A percentile compares a stretch with the other conserved stretches of the same genome.
Conservation (phyloP, 1,140 invertebrate genomes). For the Sminthurides bifidus region DNA sequence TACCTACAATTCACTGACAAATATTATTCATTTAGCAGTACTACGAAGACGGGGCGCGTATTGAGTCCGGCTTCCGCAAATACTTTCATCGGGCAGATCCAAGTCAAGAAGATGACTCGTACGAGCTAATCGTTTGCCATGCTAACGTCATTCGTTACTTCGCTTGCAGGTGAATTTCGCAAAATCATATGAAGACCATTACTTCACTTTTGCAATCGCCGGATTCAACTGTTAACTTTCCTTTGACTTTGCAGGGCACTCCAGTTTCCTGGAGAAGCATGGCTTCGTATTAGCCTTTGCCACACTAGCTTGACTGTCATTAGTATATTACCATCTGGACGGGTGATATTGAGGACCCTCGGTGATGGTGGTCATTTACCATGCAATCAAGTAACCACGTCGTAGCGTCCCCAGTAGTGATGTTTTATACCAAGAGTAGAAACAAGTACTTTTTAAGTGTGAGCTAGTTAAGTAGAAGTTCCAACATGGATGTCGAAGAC, state of each 20-base stretch:
- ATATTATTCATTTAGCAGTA: too few species aligned
- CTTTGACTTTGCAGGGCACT: slow-evolving; percentile 59
- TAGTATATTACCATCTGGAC: slow-evolving; percentile 68
- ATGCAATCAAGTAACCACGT: slow-evolving; percentile 51
- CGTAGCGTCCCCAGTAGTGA: too few species aligned
- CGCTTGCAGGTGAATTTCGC: slow-evolving; percentile 66
- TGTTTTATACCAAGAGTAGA: too few species aligned
- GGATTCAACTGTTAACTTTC: slow-evolving; percentile 18
- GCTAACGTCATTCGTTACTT: slow-evolving; percentile 98
- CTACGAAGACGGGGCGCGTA: slow-evolving; percentile 81
- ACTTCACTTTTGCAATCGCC: not conserved
- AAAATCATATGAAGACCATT: not conserved
- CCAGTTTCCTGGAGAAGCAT: slow-evolving; percentile 94
- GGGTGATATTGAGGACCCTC: slow-evolving; percentile 62
- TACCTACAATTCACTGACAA: too few species aligned
- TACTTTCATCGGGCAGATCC: slow-evolving; percentile 83
- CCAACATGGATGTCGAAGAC: too few species aligned
- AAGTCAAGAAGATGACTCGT: slow-evolving; percentile 67
- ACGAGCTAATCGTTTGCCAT: slow-evolving; percentile 91
- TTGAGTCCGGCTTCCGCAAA: slow-evolving; percentile 89
- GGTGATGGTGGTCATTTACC: slow-evolving; percentile 86
- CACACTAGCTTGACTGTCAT: slow-evolving; percentile 91
- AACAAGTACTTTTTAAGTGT: too few species aligned
- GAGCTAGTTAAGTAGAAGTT: too few species aligned
- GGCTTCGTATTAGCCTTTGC: slow-evolving; percentile 81